Base-by-base conservation (phyloP, 1,140 invertebrate genomes). In the Condylostylus longicornis region DNA sequence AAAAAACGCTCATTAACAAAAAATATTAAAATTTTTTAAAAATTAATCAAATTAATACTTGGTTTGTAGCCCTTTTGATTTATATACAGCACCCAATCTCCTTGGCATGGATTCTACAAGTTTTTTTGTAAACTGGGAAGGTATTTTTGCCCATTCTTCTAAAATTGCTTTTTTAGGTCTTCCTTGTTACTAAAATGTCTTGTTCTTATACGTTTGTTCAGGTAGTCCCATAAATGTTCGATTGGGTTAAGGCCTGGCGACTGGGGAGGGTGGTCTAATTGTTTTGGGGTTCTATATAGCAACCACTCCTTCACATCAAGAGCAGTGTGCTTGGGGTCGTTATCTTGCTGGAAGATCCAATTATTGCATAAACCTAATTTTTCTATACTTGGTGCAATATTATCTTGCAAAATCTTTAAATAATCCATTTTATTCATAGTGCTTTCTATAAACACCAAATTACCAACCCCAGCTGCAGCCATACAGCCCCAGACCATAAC, bases 401-500 rank as follows among this genome's bases (percentile, higher is more conserved):
- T 39, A 15, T 43, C 18, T 45, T 42, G 38, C 17, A 48, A 28
- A 8, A 56, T 37, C 18, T 45, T 33, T 23, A 42, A 41, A 32
- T 47, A 47, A 14, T 33, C 12, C 15, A 15, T 5, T 19, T 32
- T 33, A 34, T 47, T 30, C 43, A 47, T 45, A 13, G 28, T 45
- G 13, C 40, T 37, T 38, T 49, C 38, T 19, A 59, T 42, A 32
- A 45, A 38, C 5, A 38, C 33, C 18, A 61, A 15, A 32, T 41
- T 37, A 12, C 51, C 50, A 2, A 55, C 45, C 15, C 48, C 52
- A 30, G 21, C 22, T 2, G 37, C 31, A 12, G 42, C 31, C 35
- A 62, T 49, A 31, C 42, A 50, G n/a, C 49, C 60, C 54, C 56
- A 62, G 10, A 57, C 47, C 52, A 62, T 57, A 8, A 55, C 36